These are phyloP conservation scores for Caenorhabditis becei DNA, from an alignment of 2,888 invertebrate species.

Conservation along the genomic window DNA sequence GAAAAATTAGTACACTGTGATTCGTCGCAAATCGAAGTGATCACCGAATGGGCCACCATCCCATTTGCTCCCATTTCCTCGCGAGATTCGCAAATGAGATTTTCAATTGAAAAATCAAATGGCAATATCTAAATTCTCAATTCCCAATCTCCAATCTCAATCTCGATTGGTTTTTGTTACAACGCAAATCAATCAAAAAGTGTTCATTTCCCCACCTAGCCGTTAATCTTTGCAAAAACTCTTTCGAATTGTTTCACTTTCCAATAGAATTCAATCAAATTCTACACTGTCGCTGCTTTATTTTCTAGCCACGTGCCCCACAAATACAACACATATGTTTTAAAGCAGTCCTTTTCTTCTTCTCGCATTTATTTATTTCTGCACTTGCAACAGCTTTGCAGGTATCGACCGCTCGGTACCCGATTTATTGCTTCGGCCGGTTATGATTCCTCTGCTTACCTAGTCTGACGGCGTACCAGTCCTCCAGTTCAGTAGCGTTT, in stretches of 20 bases:
- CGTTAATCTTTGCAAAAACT: too few relatives aligned
- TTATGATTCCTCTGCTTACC: too few relatives aligned
- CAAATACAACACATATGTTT: conserved; percentile 53
- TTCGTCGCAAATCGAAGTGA: conserved; percentile 9
- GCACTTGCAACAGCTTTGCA: conserved; percentile 43
- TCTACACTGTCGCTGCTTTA: conserved; percentile 8
- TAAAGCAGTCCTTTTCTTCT: conserved; percentile 31
- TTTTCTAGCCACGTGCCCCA: conserved; percentile 28
- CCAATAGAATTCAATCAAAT: conserved; percentile 11
- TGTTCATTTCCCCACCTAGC: conserved; percentile 32
- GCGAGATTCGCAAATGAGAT: conserved; percentile 59
- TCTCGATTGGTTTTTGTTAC: conserved; percentile 48
- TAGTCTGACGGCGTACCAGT: too few relatives aligned
- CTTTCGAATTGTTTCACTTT: conserved; percentile 3
- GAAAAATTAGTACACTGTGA: conserved; percentile 27
- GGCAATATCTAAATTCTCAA: neutral
- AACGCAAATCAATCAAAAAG: conserved; percentile 27
- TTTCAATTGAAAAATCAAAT: conserved; percentile 43
- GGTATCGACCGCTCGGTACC: conserved; percentile 10
- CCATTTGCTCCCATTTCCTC: conserved; percentile 36
- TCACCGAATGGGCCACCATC: conserved; percentile 42
- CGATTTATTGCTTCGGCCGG: neutral
- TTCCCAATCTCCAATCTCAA: too few relatives aligned
- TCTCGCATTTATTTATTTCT: conserved; percentile 43
- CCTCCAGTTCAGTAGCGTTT: too few relatives aligned